These are phyloP conservation scores for Albula goreensis DNA, from an alignment of 2,113 vertebrate genomes.

Conservation along the genomic window DNA sequence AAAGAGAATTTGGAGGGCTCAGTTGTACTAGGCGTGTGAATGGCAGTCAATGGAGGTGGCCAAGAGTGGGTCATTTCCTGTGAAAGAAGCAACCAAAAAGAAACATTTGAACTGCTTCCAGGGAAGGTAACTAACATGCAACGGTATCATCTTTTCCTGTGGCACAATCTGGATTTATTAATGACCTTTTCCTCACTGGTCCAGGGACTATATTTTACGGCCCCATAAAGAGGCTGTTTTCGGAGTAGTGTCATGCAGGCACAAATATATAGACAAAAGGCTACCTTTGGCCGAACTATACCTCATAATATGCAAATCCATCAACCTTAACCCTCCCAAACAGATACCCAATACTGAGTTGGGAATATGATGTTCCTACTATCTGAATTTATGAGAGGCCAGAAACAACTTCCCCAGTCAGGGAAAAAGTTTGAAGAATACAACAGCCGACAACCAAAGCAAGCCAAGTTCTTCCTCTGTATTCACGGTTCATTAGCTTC, in stretches of 20 bases:
- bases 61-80: conserved; percentile 95
- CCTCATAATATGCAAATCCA: neutral
- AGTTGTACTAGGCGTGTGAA: conserved; percentile 76
- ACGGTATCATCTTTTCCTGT: neutral
- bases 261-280: neutral
- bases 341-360: neutral
- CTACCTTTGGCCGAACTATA: neutral
- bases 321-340: neutral
- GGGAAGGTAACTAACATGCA: neutral
- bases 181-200: neutral
- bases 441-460: neutral
- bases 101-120: neutral
- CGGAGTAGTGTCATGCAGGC: neutral
- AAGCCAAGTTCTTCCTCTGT: neutral
- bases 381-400: neutral
- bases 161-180: neutral
- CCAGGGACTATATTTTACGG: neutral
- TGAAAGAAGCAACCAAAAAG: conserved; percentile 30
- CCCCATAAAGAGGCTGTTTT: neutral
- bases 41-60: conserved; percentile 86
- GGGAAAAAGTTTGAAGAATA: neutral
- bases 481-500: no score
- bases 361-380: neutral
- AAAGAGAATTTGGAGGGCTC: conserved; percentile 78
- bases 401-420: neutral